Evolutionary conservation across 2,113 vertebrate species (phyloP).

Genomic region (Sylvia atricapilla): DNA sequence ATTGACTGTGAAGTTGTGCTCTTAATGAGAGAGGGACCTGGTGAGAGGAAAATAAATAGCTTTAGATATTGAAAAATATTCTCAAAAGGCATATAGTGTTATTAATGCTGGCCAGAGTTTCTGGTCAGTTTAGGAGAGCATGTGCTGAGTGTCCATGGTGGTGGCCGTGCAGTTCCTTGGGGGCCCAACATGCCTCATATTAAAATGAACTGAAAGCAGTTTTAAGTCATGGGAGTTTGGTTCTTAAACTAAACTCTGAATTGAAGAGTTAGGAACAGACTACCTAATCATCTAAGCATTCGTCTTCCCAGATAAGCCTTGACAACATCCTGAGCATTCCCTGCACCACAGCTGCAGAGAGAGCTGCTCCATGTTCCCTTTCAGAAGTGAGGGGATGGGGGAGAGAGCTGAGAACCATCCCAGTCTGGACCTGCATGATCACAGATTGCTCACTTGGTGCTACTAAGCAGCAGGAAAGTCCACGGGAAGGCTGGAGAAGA

Average conservation of each 20-base stretch:
- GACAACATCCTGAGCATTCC: neutral
- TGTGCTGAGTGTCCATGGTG: neutral
- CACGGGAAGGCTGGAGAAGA: neutral
- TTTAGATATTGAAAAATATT: neutral
- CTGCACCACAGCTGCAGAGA: neutral
- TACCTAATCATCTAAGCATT: neutral
- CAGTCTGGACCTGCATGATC: neutral
- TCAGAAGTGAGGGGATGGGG: rapidly evolving
- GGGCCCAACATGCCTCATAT: rapidly evolving
- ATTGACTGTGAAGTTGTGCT: neutral
- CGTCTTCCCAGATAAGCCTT: neutral
- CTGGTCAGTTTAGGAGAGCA: neutral
- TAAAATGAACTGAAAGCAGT: neutral
- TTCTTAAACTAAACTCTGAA: neutral
- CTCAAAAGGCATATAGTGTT: neutral
- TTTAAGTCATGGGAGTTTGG: constrained; percentile 5
- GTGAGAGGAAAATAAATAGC: neutral
- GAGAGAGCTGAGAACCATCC: neutral
- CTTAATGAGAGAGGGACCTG: neutral
- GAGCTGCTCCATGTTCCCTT: neutral
- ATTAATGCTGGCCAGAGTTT: neutral
- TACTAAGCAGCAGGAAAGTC: neutral
- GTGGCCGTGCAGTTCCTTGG: neutral
- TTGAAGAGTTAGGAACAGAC: neutral
- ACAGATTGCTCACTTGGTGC: neutral